A percentile compares a stretch with the other conserved stretches of the same genome.
Conservation (phyloP, 2,888 invertebrate species). For the Nymphalis polychloros region DNA sequence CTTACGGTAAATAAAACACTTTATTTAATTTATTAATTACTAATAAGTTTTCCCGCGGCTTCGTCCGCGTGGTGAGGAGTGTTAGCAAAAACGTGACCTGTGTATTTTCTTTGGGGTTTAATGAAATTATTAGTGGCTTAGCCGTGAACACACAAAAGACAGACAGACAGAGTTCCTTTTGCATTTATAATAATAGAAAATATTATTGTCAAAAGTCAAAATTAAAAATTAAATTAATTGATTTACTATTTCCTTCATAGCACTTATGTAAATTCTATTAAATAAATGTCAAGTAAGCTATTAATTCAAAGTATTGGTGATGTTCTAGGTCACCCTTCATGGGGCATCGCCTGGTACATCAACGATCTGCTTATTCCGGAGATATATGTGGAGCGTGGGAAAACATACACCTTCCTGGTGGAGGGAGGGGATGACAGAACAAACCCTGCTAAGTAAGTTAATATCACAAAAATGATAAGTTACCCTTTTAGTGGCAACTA, state of each 20-base stretch:
- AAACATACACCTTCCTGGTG: conserved; percentile 91
- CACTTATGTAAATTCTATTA: no score
- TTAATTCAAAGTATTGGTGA: no score
- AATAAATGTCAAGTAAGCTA: no score
- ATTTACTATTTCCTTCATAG: no score
- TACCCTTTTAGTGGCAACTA: no score
- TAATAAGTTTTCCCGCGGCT: neutral
- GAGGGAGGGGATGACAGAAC: conserved; percentile 92
- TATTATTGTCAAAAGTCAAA: no score
- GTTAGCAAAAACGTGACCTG: no score
- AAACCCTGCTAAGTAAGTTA: conserved; percentile 85
- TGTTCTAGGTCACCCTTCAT: conserved; percentile 85
- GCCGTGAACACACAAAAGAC: no score
- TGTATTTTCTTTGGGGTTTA: neutral
- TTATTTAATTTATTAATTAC: neutral
- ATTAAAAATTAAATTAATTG: no score
- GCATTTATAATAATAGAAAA: no score
- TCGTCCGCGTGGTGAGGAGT: neutral
- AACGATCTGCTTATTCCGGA: conserved; percentile 95
- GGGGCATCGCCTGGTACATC: conserved; percentile 97
- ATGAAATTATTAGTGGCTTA: no score
- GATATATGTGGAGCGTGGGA: conserved; percentile 91
- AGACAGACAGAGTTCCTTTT: no score
- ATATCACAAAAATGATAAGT: neutral
- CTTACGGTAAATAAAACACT: conserved; percentile 53